These are phyloP conservation scores for Caenorhabditis wallacei DNA, from an alignment of 2,888 invertebrate species.

Conservation along the genomic window DNA sequence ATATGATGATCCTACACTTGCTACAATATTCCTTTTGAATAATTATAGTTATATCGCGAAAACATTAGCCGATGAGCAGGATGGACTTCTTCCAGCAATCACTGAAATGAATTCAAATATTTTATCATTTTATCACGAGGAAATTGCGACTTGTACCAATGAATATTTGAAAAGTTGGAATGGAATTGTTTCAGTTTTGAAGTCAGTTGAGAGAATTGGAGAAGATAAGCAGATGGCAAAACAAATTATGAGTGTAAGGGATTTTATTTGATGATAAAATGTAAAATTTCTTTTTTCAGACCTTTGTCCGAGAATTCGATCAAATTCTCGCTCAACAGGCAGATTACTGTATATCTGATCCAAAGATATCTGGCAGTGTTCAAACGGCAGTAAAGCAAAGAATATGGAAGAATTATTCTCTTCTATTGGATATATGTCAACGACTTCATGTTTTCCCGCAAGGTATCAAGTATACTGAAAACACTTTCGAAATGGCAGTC, in stretches of 20 bases:
- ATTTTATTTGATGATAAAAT: too few relatives aligned
- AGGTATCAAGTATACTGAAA: slow-evolving; percentile 66
- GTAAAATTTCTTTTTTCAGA: too few relatives aligned
- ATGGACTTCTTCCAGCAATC: slow-evolving; percentile 75
- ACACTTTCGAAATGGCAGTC: slow-evolving; percentile 61
- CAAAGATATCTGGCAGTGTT: slow-evolving; percentile 71
- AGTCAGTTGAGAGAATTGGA: slow-evolving; percentile 61
- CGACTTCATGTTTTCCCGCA: slow-evolving; percentile 62
- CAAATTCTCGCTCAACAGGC: slow-evolving; percentile 75
- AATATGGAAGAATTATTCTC: slow-evolving; percentile 57
- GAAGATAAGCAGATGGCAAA: slow-evolving; percentile 67
- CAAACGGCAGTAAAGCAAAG: slow-evolving; percentile 64
- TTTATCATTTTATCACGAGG: slow-evolving; percentile 76
- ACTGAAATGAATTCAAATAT: slow-evolving; percentile 75
- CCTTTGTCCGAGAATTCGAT: slow-evolving; percentile 80
- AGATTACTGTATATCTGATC: slow-evolving; percentile 79
- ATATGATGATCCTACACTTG: slow-evolving; percentile 70
- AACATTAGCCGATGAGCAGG: slow-evolving; percentile 70
- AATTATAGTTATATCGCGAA: slow-evolving; percentile 81
- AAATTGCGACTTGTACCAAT: slow-evolving; percentile 75
- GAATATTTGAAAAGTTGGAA: slow-evolving; percentile 78
- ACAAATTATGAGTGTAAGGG: slow-evolving; percentile 65
- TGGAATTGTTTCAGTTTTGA: slow-evolving; percentile 63
- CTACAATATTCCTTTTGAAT: slow-evolving; percentile 73
- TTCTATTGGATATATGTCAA: slow-evolving; percentile 50